These are phyloP conservation scores for Maniola jurtina DNA, from an alignment of 1,140 invertebrate genomes.

Conservation along the genomic window DNA sequence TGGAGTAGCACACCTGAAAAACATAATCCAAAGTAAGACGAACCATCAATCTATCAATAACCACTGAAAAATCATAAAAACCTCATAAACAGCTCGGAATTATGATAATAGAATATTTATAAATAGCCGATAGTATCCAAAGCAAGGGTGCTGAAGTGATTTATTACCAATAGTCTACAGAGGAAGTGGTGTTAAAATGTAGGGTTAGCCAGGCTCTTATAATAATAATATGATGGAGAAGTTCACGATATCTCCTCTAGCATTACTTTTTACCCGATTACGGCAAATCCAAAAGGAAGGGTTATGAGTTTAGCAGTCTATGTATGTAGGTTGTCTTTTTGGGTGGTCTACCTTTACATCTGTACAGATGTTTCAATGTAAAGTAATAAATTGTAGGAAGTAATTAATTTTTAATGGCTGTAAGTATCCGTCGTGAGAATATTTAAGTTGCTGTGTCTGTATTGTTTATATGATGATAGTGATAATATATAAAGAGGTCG, in stretches of 20 bases:
- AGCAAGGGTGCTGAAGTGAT: slow-evolving; percentile 1
- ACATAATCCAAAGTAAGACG: too few relatives aligned
- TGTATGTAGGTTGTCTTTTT: too few relatives aligned
- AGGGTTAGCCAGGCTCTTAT: not conserved
- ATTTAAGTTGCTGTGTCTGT: not conserved
- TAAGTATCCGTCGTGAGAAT: not conserved
- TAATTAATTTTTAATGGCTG: not conserved
- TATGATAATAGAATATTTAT: not conserved
- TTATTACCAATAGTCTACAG: slow-evolving; percentile 1
- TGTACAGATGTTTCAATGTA: not conserved
- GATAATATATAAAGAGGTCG: too few relatives aligned
- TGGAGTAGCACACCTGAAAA: too few relatives aligned
- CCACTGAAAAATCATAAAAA: not conserved
- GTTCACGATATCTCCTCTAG: too few relatives aligned
- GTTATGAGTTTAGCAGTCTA: too few relatives aligned
- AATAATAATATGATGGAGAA: too few relatives aligned
- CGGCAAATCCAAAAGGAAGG: too few relatives aligned
- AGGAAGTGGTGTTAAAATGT: not conserved
- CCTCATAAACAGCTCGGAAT: not conserved
- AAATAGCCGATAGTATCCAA: not conserved
- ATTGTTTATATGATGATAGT: too few relatives aligned
- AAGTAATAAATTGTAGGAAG: not conserved
- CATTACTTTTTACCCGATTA: too few relatives aligned
- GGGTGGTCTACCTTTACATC: not conserved
- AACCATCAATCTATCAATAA: not conserved